A percentile compares a stretch with the other conserved stretches of the same genome.
Conservation (phyloP, 2,113 vertebrate genomes). For the Silurus meridionalis region DNA sequence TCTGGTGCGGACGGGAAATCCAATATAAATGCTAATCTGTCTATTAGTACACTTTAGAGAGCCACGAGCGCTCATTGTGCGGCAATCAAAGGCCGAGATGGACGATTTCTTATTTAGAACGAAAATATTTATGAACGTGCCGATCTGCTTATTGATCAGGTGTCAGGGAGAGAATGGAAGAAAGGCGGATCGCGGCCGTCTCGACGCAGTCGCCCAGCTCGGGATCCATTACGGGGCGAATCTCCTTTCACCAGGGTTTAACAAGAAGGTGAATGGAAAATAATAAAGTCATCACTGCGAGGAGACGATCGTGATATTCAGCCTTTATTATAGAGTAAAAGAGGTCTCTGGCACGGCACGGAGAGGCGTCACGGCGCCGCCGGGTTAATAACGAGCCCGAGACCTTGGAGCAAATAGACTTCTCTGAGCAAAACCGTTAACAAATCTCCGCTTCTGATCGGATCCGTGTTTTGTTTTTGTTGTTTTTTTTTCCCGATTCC, state of each 20-base stretch:
- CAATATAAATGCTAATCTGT: conserved; percentile 82
- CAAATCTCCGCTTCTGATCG: background rate
- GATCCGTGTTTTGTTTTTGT: background rate
- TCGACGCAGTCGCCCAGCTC: background rate
- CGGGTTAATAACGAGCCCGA: conserved; percentile 10
- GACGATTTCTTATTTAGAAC: conserved; percentile 68
- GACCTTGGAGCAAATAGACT: background rate
- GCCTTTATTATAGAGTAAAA: conserved; percentile 33
- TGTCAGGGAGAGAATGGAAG: background rate
- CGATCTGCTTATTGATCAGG: conserved; percentile 63
- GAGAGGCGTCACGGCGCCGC: background rate
- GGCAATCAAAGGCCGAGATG: conserved; percentile 70
- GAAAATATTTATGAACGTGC: conserved; percentile 73
- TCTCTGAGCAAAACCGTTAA: background rate
- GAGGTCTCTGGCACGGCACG: conserved; percentile 1
- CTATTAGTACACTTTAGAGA: conserved; percentile 77
- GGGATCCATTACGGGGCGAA: conserved; percentile 18
- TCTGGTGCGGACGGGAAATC: conserved; percentile 67
- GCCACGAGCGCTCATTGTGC: conserved; percentile 69
- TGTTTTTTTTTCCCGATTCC: background rate
- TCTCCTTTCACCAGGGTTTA: conserved; percentile 25
- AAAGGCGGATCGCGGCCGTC: conserved; percentile 6
- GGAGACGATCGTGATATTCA: conserved; percentile 20
- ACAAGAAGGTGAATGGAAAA: conserved; percentile 35
- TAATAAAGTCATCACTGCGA: conserved; percentile 20